A percentile compares a stretch with the other conserved stretches of the same genome.
These are phyloP conservation scores for Habrosyne pyritoides DNA, from an alignment of 2,888 invertebrate genomes.

Conservation along the genomic window DNA sequence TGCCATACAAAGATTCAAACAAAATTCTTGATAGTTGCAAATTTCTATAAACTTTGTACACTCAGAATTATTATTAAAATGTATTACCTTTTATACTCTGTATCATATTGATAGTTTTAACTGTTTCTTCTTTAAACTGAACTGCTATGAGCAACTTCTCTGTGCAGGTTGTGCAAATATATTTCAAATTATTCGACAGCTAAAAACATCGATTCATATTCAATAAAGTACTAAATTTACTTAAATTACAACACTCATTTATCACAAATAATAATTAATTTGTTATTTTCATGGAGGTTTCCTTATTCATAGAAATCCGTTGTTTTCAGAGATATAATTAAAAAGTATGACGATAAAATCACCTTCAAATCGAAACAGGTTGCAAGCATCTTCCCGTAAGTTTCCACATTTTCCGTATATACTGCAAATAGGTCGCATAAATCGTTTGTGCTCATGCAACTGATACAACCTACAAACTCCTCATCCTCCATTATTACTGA, in stretches of 20 bases:
- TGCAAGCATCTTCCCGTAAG: conserved; percentile 75
- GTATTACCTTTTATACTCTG: conserved; percentile 60
- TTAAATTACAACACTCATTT: too few relatives aligned
- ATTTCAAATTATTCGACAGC: conserved; percentile 64
- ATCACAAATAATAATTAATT: too few relatives aligned
- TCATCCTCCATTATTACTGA: conserved; percentile 63
- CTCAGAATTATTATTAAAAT: background rate
- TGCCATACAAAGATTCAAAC: too few relatives aligned
- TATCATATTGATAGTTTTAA: conserved; percentile 56
- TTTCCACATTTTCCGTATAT: conserved; percentile 68
- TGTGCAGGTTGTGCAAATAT: conserved; percentile 63
- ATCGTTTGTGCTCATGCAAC: conserved; percentile 75
- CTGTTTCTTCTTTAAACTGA: conserved; percentile 59
- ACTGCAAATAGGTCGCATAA: conserved; percentile 79
- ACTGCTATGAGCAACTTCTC: conserved; percentile 59
- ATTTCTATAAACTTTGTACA: too few relatives aligned
- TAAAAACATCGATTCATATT: conserved; percentile 28
- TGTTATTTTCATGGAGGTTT: background rate
- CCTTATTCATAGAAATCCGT: conserved; percentile 18
- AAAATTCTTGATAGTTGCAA: too few relatives aligned
- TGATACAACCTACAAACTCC: conserved; percentile 78
- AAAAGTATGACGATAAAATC: conserved; percentile 21
- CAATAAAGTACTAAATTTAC: background rate
- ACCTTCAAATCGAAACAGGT: conserved; percentile 76
- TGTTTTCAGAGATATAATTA: conserved; percentile 15